Evolutionary conservation across 2,888 invertebrate species (phyloP), one percentile per base, ranked within the genome.

Genomic region (Schizotus pectinicornis): DNA sequence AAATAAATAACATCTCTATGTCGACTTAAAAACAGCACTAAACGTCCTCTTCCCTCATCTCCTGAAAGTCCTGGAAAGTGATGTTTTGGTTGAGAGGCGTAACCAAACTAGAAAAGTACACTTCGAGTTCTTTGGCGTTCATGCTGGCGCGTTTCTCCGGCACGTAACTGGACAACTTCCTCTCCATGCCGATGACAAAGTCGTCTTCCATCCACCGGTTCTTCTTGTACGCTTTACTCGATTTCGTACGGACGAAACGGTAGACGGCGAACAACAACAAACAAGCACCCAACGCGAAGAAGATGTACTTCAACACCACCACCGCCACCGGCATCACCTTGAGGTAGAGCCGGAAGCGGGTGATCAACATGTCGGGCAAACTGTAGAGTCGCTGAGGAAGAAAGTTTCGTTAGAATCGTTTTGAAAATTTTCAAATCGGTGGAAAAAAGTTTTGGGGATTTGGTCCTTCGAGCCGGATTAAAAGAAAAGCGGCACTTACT

Each of bases 331-430:
- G 92, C 2, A 91, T 74, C 3, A 90, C 82, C 72, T 89, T 89
- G 3, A 93, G 78, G 75, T 93, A 92, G 7, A 93, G 76, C 61
- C 84, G 83, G 79, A 92, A 92, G 14, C 87, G 85, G 30, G 82
- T 80, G 53, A 83, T 82, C 67, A 93, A 75, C 0, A 77, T 74
- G 1, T 84, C 80, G 0, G 92, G 88, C 1, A 93, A 81, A 2
- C 82, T 79, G 68, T 85, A 82, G 87, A 93, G 85, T 71, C 87
- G 85, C 92, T 92, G 84, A 31, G 80, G 81, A 52, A 30, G 12
- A 38, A 42, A 7, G 12, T 41, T 41, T n/a, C 8, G 5, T 41
- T 41, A 41, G 12, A 41, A 3, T 41, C 5, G 2, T 13, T 31
- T 43, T 3, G 7, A 22, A 3, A 22, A 22, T 22, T 22, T 22